Conservation (phyloP, 2,113 vertebrate genomes). For the Andinoacara biseriatus region DNA sequence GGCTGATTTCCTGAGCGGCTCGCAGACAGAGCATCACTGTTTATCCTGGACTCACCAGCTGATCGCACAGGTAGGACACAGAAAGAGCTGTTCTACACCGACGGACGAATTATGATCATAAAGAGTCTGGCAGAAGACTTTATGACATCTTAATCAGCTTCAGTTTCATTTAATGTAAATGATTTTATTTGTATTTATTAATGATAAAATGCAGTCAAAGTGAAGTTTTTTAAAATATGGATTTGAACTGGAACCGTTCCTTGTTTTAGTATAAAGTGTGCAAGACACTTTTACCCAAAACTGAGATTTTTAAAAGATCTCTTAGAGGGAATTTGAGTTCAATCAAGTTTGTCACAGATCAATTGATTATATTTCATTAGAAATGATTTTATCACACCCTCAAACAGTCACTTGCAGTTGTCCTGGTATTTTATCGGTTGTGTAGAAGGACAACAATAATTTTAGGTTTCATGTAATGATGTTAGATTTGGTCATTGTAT, state of each 20-base stretch:
- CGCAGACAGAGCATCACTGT: constrained; percentile 25
- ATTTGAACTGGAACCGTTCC: not conserved
- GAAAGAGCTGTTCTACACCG: not conserved
- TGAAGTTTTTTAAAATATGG: too few relatives aligned
- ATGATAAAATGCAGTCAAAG: not conserved
- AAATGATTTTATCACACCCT: not conserved
- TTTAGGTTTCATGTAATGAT: not conserved
- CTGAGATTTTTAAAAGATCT: too few relatives aligned
- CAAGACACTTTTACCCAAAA: not conserved
- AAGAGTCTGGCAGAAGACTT: not conserved
- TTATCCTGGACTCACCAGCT: constrained; percentile 13
- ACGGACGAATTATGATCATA: not conserved
- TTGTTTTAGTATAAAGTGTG: not conserved
- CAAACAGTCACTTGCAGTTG: not conserved
- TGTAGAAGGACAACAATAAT: not conserved
- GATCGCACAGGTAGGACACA: constrained; percentile 58
- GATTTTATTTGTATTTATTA: not conserved
- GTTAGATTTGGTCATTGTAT: not conserved
- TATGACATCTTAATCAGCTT: not conserved
- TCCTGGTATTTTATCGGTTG: not conserved
- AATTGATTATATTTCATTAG: not conserved
- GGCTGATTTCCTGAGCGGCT: constrained; percentile 42
- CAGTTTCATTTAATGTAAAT: not conserved
- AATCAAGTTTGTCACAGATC: rapidly evolving
- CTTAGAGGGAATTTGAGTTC: too few relatives aligned